These are phyloP conservation scores for Cryptosula pallasiana DNA, from an alignment of 2,888 invertebrate species.

Conservation along the genomic window DNA sequence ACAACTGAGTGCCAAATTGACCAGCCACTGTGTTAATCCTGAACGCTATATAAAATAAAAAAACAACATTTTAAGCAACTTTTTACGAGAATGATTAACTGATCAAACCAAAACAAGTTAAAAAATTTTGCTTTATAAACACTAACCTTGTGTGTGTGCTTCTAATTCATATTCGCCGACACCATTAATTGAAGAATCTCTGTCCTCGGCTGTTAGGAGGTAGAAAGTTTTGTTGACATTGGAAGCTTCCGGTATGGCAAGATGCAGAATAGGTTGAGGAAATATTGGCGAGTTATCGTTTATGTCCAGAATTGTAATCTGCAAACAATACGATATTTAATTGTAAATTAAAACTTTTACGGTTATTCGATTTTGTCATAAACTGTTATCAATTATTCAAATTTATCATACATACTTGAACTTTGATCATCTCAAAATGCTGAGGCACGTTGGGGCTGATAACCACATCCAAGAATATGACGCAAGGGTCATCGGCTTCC, in stretches of 20 bases:
- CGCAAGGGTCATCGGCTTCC: neutral
- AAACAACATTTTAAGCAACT: neutral
- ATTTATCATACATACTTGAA: neutral
- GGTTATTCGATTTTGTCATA: no score
- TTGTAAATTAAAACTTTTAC: no score
- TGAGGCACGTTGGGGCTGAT: neutral
- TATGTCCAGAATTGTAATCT: constrained; percentile 11
- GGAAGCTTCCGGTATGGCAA: neutral
- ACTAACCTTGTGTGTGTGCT: constrained; percentile 7
- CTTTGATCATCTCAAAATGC: constrained; percentile 20
- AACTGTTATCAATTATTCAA: no score
- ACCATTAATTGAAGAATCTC: neutral
- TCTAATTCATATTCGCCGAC: neutral
- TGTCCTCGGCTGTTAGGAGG: neutral
- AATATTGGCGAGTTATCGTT: constrained; percentile 23
- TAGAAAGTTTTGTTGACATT: neutral
- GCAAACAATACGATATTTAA: neutral
- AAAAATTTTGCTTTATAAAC: neutral
- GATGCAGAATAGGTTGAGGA: neutral
- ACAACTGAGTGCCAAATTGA: constrained; percentile 14
- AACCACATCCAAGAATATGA: neutral
- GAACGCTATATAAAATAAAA: constrained; percentile 14
- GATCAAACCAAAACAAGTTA: neutral
- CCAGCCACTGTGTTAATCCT: neutral
- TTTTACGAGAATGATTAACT: neutral